Percentiles rank a stretch among this genome's conserved stretches.
phyloP scores from a whole-genome alignment of 35 echinoderm and acorn worm genomes.

The Hemicentrotus pulcherrimus region DNA sequence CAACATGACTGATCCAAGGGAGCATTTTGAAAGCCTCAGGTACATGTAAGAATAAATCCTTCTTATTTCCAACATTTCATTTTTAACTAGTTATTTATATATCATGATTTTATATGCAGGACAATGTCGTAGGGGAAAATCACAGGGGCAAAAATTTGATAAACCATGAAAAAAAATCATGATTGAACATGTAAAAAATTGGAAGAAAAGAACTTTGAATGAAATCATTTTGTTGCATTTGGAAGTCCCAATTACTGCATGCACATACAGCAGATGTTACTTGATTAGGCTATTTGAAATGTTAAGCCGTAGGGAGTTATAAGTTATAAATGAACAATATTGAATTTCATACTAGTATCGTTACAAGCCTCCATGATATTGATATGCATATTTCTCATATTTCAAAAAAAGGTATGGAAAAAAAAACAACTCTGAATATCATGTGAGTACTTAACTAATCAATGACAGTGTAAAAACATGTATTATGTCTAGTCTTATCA shows the following conservation, averaged over 20 bases:
- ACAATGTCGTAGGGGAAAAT: too few species aligned
- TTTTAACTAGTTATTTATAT: conserved; percentile 21
- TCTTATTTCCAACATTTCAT: neutral
- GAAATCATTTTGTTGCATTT: neutral
- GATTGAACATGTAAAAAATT: neutral
- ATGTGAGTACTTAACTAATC: neutral
- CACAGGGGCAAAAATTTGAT: neutral
- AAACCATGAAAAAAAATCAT: neutral
- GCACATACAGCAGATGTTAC: neutral
- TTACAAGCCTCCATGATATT: neutral
- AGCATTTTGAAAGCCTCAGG: conserved; percentile 77
- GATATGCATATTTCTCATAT: neutral
- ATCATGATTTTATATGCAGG: neutral
- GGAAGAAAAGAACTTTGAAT: neutral
- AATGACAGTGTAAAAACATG: neutral
- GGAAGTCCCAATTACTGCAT: neutral
- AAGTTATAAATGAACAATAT: neutral
- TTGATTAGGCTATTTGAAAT: neutral
- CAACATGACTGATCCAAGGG: conserved; percentile 53
- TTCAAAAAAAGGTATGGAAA: neutral
- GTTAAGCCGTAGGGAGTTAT: neutral
- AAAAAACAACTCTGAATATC: neutral
- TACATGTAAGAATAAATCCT: conserved; percentile 22
- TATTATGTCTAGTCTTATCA: neutral
- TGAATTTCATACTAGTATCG: neutral